These are phyloP conservation scores for Austrofundulus limnaeus DNA, from an alignment of 2,113 vertebrate species.

Conservation along the genomic window DNA sequence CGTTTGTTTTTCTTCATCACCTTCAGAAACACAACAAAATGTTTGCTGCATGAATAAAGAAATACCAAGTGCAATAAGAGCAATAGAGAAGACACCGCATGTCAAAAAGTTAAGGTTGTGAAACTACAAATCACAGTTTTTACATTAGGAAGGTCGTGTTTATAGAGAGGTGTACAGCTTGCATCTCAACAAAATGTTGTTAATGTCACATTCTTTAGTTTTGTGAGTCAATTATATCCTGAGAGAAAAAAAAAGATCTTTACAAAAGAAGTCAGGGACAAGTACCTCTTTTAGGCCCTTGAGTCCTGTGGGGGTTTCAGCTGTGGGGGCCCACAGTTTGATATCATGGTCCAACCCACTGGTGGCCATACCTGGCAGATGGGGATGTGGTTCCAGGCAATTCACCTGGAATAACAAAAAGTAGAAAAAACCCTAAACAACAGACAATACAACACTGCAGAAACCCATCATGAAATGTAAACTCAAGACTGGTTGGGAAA, in stretches of 20 bases:
- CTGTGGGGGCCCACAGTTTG: constrained; percentile 95
- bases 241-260: not conserved
- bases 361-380: constrained; percentile 90
- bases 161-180: too few relatives aligned
- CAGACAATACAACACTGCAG: not conserved
- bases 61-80: too few relatives aligned
- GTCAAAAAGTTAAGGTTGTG: too few relatives aligned
- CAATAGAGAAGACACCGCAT: too few relatives aligned
- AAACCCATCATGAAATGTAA: not conserved
- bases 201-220: not conserved
- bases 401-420: constrained; percentile 82
- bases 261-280: not conserved
- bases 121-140: too few relatives aligned
- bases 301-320: constrained; percentile 84
- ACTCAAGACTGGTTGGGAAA: not conserved
- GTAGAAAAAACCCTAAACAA: too few relatives aligned
- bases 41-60: not conserved
- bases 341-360: constrained; percentile 94
- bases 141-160: too few relatives aligned
- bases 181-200: too few relatives aligned
- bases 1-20: constrained; percentile 97
- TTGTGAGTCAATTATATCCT: not conserved
- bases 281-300: constrained; percentile 88
- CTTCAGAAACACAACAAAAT: constrained; percentile 60
- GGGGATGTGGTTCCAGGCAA: constrained; percentile 93